A percentile compares a stretch with the other conserved stretches of the same genome.
These are phyloP conservation scores for Sula dactylatra DNA, from an alignment of 2,113 vertebrate genomes.

Conservation along the genomic window DNA sequence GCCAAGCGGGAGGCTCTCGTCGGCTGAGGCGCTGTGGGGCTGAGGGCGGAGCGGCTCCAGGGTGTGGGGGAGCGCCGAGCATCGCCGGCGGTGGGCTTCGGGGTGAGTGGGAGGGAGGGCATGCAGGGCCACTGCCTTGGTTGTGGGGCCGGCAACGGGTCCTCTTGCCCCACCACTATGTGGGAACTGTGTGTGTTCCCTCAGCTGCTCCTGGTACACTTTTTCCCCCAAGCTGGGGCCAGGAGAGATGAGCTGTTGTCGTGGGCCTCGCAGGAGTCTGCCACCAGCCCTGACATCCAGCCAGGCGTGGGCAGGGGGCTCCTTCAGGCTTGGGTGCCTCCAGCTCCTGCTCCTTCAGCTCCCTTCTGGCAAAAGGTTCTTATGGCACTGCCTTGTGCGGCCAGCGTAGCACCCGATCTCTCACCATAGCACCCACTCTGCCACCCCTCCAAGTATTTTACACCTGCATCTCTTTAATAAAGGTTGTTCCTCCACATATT, in stretches of 20 bases:
- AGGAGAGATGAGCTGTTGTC: fast-evolving
- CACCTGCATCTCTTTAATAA: not conserved
- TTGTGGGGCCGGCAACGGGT: no score
- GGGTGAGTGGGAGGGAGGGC: not conserved
- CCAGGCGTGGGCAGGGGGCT: not conserved
- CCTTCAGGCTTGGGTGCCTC: not conserved
- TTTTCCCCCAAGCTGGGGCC: fast-evolving
- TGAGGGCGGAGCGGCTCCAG: not conserved
- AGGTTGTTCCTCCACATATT: not conserved
- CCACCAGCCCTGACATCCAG: fast-evolving
- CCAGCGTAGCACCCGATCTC: fast-evolving
- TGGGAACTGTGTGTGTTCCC: fast-evolving
- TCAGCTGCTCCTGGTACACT: fast-evolving
- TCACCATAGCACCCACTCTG: fast-evolving
- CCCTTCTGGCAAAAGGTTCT: not conserved
- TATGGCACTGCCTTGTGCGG: fast-evolving
- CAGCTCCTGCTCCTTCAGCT: not conserved
- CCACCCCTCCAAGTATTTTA: not conserved
- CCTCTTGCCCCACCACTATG: fast-evolving
- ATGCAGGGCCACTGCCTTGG: fast-evolving
- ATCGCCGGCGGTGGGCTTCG: not conserved
- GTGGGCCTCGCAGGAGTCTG: fast-evolving
- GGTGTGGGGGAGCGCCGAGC: not conserved
- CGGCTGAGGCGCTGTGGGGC: no score
- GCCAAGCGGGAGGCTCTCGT: fast-evolving